Evolutionary conservation across 2,888 invertebrate genomes (phyloP), one percentile per base, ranked within the genome.

Genomic region (Saturnia japonica): DNA sequence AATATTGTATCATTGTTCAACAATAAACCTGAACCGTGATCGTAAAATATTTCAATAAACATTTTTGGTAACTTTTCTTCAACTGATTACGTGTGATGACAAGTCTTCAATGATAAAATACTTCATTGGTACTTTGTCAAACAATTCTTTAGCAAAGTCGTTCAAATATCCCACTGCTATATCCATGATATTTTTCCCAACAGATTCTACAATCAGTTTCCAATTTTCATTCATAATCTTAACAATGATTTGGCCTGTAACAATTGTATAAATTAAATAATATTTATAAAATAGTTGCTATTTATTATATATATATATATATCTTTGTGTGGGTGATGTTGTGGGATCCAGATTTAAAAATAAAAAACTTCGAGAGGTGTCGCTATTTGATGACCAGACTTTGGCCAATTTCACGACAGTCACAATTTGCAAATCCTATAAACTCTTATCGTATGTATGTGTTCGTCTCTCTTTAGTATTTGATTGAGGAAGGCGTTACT

Each of bases 141-240:
- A 77, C 70, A 80, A 79, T 14, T 54, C 73, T 0, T 70, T 22
- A 0, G 78, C 14, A 19, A 81, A 77, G 0, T 47, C 51, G 8
- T 72, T 72, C 0, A 82, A 71, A 0, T 72, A 71, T 0, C 78
- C 77, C 60, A 85, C 71, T 0, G 80, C 83, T 57, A 78, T 76
- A 4, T 83, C 80, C 22, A 84, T 47, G 68, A 85, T 74, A 1
- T 75, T 34, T 47, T 60, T 60, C 6, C 57, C 74, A 75, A 14
- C 85, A 78, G 14, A 43, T 1, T 75, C 14, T 42, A 86, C 45
- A 0, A 87, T 4, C 0, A 69, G 2, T 67, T 73, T 82, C 82
- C 83, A 87, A 70, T 87, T 85, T 8, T 85, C 70, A 70, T 88
- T 88, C 67, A 88, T 9, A 0, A 85, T 71, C 0, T 69, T 66